phyloP scores from a whole-genome alignment of 2,888 invertebrate genomes.

The Tachystola acroxantha region DNA sequence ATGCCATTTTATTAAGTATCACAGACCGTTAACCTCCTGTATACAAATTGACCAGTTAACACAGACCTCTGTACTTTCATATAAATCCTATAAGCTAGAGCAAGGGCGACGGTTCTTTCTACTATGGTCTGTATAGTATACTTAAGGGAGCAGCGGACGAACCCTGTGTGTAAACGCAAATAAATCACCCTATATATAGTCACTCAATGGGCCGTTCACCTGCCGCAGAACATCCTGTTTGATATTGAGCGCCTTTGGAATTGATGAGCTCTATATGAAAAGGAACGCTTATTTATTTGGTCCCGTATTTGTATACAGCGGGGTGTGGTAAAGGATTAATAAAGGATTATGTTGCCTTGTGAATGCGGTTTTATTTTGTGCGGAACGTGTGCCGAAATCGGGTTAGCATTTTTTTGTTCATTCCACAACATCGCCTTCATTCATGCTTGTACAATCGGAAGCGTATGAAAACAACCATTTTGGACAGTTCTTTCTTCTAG shows the following conservation, averaged over 20 bases:
- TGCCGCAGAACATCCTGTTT: conserved; percentile 36
- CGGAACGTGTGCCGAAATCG: conserved; percentile 17
- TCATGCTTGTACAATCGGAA: no score
- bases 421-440: no score
- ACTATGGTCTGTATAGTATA: conserved; percentile 20
- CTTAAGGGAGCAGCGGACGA: conserved; percentile 25
- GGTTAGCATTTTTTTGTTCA: conserved; percentile 14
- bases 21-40: conserved; percentile 38
- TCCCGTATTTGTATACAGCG: conserved; percentile 8
- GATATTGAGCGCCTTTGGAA: conserved; percentile 27
- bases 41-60: conserved; percentile 39
- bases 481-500: no score
- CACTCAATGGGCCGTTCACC: conserved; percentile 53
- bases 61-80: conserved; percentile 17
- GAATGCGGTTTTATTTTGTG: conserved; percentile 8
- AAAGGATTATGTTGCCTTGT: conserved; percentile 12
- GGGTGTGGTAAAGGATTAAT: conserved; percentile 11
- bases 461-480: no score
- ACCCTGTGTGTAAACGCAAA: conserved; percentile 41
- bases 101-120: conserved; percentile 28
- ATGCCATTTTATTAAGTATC: no score
- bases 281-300: conserved; percentile 21
- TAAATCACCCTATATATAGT: conserved; percentile 47
- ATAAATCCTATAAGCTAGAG: background rate
- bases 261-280: conserved; percentile 19